Base-by-base conservation (phyloP, 1,140 invertebrate genomes). In the Wasmannia auropunctata region DNA sequence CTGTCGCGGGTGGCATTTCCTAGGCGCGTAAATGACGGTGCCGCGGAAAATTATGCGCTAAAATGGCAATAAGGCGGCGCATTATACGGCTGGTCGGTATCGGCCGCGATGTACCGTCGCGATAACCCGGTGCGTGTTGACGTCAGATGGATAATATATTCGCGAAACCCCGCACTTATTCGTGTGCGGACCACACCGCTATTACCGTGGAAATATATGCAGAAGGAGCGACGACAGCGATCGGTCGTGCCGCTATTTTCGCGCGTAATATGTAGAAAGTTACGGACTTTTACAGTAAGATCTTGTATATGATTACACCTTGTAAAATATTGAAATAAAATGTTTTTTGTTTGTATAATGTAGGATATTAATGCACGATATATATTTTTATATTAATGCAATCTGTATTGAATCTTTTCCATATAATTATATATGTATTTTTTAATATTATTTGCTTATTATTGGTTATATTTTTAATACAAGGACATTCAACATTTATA, bases 51-150 rank as follows among this genome's bases (percentile, higher is more conserved):
- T 90, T 86, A 90, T 87, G 65, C 63, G 65, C n/a, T 56, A 84
- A 86, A 86, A 83, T 62, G 62, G 81, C 58, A 83, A 69, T 90
- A 88, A 90, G 63, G 28, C 56, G 62, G 54, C 60, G 46, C 37
- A 86, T 58, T 69, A 67, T 77, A 77, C 16, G 80, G 80, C 70
- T 60, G 34, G 22, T n/a, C 14, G 14, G 74, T 76, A 87, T 89
- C 87, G 54, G 22, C 43, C n/a, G n/a, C 76, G 88, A 90, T 90
- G 69, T 65, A 69, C 49, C 46, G 43, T 0, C 19, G 69, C 89
- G 88, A 90, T 90, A 90, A 86, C 74, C 60, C 75, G 8, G n/a
- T 43, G 49, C 74, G 58, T 81, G 81, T 90, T 65, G 81, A 90
- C 75, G 81, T 76, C 51, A 49, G 7, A 70, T 69, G n/a, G 75